A percentile compares a stretch with the other conserved stretches of the same genome.
Evolutionary conservation across 2,888 invertebrate genomes (phyloP).

Genomic region (Aleiodes alternator): DNA sequence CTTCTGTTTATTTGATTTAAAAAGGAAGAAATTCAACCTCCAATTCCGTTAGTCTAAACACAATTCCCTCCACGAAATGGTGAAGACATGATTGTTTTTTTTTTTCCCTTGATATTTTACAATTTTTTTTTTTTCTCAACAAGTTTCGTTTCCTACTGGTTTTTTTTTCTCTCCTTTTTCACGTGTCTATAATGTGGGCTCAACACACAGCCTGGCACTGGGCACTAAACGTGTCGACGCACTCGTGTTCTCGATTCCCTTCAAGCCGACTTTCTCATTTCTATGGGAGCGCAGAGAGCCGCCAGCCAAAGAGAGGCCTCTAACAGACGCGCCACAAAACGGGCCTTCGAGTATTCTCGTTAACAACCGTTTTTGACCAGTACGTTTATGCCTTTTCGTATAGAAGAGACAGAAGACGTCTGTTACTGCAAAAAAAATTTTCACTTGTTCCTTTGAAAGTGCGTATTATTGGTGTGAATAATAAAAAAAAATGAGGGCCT

Average conservation of each 20-base stretch:
- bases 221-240: conserved; percentile 48
- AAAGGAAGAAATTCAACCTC: too few relatives aligned
- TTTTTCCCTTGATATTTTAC: too few relatives aligned
- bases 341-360: conserved; percentile 25
- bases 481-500: neutral
- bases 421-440: conserved; percentile 19
- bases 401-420: neutral
- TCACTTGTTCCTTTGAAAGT: neutral
- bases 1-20: neutral
- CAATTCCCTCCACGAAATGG: neutral
- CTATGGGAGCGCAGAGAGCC: conserved; percentile 58
- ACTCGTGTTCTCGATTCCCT: conserved; percentile 49
- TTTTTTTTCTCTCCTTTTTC: conserved; percentile 6
- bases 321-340: conserved; percentile 41
- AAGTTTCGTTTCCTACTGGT: conserved; percentile 6
- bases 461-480: neutral
- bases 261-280: conserved; percentile 67
- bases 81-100: too few relatives aligned
- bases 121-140: too few relatives aligned
- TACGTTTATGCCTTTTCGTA: neutral
- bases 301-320: conserved; percentile 23
- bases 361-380: neutral
- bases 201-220: conserved; percentile 47
- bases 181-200: conserved; percentile 13
- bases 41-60: too few relatives aligned